phyloP scores from a whole-genome alignment of 2,797 vertebrate genomes.

The Hydrocynus forskahlii region DNA sequence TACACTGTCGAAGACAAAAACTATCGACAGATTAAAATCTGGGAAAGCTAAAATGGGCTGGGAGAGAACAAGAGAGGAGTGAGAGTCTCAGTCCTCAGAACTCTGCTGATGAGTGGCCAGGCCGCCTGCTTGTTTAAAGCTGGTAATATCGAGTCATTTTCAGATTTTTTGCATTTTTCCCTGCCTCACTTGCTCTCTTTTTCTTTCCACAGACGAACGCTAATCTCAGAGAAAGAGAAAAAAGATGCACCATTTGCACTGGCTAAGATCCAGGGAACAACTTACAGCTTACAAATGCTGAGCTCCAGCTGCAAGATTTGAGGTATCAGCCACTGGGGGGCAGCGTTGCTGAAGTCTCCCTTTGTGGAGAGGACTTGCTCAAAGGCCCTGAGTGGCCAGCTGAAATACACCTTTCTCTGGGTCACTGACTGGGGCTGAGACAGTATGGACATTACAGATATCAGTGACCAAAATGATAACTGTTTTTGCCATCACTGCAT shows the following conservation, averaged over 20 bases:
- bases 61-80: neutral
- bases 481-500: too few species aligned
- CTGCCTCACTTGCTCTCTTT: slow-evolving; percentile 38
- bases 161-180: slow-evolving; percentile 59
- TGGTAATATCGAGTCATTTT: slow-evolving; percentile 51
- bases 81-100: neutral
- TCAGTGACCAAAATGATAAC: too few species aligned
- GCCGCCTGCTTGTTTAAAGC: slow-evolving; percentile 43
- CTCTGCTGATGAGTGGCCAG: slow-evolving; percentile 20
- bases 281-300: slow-evolving; percentile 19
- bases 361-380: neutral
- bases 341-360: slow-evolving; percentile 52
- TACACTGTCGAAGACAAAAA: slow-evolving; percentile 25
- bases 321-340: slow-evolving; percentile 53
- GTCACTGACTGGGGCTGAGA: too few species aligned
- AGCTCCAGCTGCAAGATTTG: slow-evolving; percentile 20
- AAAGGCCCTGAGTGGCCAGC: neutral
- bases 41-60: slow-evolving; percentile 1
- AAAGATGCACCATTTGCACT: slow-evolving; percentile 53
- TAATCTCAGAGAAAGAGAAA: slow-evolving; percentile 43
- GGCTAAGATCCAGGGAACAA: slow-evolving; percentile 54
- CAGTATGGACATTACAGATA: too few species aligned
- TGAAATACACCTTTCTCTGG: neutral
- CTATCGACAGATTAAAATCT: slow-evolving; percentile 44
- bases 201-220: slow-evolving; percentile 52